Conservation (phyloP, 2,797 vertebrate species). For the Meriones psammophilus region DNA sequence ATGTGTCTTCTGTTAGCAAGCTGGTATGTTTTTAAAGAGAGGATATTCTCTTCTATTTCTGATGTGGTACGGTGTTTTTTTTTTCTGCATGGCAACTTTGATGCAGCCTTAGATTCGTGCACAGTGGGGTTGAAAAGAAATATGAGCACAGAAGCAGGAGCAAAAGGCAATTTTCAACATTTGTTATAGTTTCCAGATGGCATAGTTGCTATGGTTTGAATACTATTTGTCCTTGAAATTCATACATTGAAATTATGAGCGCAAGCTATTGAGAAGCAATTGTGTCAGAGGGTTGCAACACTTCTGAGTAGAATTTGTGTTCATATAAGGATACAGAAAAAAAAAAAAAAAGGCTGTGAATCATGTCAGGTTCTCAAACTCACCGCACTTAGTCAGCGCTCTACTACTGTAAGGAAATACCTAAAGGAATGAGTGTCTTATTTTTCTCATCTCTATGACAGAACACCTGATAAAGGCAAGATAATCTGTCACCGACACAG, state of each 20-base stretch:
- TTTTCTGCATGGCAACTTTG: neutral
- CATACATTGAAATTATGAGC: neutral
- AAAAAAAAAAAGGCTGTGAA: no score
- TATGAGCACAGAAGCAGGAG: neutral
- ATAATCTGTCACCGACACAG: neutral
- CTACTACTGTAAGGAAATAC: neutral
- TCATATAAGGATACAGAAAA: neutral
- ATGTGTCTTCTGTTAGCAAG: slow-evolving; percentile 5
- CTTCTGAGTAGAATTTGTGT: neutral
- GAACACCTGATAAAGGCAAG: neutral
- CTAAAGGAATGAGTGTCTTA: neutral
- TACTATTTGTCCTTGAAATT: neutral
- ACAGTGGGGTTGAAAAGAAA: neutral
- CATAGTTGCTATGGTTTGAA: neutral
- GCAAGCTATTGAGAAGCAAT: neutral
- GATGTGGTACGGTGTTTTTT: neutral
- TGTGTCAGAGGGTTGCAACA: neutral
- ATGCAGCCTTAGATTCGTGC: neutral
- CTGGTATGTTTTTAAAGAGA: neutral
- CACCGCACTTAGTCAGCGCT: neutral
- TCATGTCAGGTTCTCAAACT: neutral
- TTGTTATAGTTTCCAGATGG: neutral
- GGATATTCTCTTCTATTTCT: neutral
- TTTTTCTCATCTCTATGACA: neutral
- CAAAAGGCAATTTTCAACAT: neutral